Base-by-base conservation (phyloP, 2,113 vertebrate genomes). In the Paratilapia polleni region DNA sequence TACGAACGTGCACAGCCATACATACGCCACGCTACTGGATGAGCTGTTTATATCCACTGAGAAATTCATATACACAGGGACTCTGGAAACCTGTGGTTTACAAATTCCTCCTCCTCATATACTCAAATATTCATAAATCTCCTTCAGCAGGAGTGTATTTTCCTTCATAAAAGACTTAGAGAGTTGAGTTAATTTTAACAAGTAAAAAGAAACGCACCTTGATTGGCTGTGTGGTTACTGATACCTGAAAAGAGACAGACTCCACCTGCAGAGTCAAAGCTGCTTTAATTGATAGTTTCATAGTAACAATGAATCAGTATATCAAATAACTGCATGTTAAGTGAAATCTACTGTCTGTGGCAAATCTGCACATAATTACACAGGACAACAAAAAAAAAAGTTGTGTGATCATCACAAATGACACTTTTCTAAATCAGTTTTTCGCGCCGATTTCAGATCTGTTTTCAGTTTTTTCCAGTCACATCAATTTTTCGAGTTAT, bases 131-230 rank as follows among this genome's bases (percentile, higher is more conserved):
- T 59, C 22, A 28, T 85, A 58, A 89, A 87, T 89, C 70, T 82
- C n/a, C 73, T 83, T 77, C 68, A 41, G 75, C 74, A 56, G 15
- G 68, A 75, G 52, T 66, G 20, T 78, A 20, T 78, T 83, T 85
- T 75, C 58, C 62, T 83, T 36, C 0, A 6, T n/a, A 28, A 57
- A 80, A 60, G 36, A 59, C 59, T 62, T 31, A 31, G 17, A 4
- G 24, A 83, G 80, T 56, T 17, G 2, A 83, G 81, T 84, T 84
- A 8, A 82, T 84, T 82, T 88, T 59, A 60, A 12, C 17, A 22
- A 20, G 24, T 77, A 1, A 49, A 57, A 60, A 31, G 34, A 57
- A 70, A 2, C 59, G 20, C 54, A 38, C 47, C 38, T 54, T 41
- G 59, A 28, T 15, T 36, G 36, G 59, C 6, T 63, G 56, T 61